phyloP scores from a whole-genome alignment of 92 coral and sea anemone species.

The Zoanthus solanderi region DNA sequence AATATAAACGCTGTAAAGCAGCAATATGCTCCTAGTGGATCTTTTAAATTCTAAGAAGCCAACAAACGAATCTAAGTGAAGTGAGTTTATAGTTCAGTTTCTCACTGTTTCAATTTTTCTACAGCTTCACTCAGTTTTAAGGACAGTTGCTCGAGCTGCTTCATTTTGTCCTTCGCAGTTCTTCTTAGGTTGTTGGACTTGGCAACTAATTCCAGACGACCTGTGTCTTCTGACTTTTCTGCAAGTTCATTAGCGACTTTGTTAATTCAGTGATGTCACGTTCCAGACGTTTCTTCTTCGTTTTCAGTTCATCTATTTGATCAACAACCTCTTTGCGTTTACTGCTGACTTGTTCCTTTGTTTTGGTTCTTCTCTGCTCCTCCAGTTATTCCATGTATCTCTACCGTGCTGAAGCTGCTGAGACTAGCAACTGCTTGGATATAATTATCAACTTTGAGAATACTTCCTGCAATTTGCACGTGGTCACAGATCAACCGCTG shows the following conservation, averaged over 20 bases:
- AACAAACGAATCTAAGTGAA: neutral
- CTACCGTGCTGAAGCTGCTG: neutral
- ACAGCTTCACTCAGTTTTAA: slow-evolving; percentile 28
- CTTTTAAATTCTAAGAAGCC: neutral
- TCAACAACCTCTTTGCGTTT: slow-evolving; percentile 28
- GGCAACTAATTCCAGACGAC: no score
- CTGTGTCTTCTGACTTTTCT: no score
- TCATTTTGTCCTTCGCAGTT: slow-evolving; percentile 28
- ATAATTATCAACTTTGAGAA: slow-evolving; percentile 25
- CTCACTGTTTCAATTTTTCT: neutral
- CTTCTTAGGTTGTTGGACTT: no score
- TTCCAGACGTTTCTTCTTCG: slow-evolving; percentile 28
- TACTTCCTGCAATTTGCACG: slow-evolving; percentile 40
- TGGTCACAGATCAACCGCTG: slow-evolving; percentile 57
- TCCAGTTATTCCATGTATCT: slow-evolving; percentile 44
- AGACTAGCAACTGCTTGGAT: neutral
- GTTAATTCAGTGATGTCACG: neutral
- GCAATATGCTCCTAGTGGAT: neutral
- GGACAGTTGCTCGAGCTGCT: slow-evolving; percentile 34
- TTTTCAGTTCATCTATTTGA: slow-evolving; percentile 40
- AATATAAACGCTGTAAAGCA: neutral
- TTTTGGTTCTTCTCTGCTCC: slow-evolving; percentile 13
- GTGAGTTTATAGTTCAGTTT: neutral
- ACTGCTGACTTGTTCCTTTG: neutral
- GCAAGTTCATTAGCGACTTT: neutral